phyloP scores from a whole-genome alignment of 2,888 invertebrate species.

The Dioctria linearis region DNA sequence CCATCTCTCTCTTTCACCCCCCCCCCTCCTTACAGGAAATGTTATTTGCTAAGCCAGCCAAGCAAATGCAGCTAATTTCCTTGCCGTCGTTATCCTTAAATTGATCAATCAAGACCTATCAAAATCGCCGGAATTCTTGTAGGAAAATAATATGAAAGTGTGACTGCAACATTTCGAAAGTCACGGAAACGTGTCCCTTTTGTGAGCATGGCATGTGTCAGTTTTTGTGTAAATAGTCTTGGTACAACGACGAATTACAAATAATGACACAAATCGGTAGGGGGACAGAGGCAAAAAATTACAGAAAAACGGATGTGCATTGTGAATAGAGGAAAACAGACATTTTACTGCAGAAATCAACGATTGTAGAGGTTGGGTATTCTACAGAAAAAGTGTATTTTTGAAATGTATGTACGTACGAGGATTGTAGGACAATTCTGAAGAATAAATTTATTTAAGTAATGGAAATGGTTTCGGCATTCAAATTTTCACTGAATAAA shows the following conservation, averaged over 20 bases:
- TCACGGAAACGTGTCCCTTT: neutral
- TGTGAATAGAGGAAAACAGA: too few species aligned
- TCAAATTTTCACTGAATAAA: too few species aligned
- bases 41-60: neutral
- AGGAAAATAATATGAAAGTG: neutral
- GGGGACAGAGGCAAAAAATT: neutral
- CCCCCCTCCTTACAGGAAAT: neutral
- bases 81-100: neutral
- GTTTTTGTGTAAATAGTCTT: neutral
- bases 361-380: too few species aligned
- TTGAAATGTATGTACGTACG: too few species aligned
- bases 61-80: slow-evolving; percentile 11
- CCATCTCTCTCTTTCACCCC: too few species aligned
- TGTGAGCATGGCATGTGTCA: neutral
- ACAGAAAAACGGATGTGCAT: too few species aligned
- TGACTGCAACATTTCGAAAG: neutral
- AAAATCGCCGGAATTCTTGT: neutral
- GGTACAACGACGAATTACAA: neutral
- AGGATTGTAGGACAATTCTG: too few species aligned
- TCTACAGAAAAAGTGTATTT: too few species aligned
- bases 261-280: neutral
- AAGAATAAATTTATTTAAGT: too few species aligned
- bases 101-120: slow-evolving; percentile 19
- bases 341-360: too few species aligned
- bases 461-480: too few species aligned